Evolutionary conservation across 2,888 invertebrate genomes (phyloP), one percentile per base, ranked within the genome.

Genomic region (Eugnorisma glareosa): DNA sequence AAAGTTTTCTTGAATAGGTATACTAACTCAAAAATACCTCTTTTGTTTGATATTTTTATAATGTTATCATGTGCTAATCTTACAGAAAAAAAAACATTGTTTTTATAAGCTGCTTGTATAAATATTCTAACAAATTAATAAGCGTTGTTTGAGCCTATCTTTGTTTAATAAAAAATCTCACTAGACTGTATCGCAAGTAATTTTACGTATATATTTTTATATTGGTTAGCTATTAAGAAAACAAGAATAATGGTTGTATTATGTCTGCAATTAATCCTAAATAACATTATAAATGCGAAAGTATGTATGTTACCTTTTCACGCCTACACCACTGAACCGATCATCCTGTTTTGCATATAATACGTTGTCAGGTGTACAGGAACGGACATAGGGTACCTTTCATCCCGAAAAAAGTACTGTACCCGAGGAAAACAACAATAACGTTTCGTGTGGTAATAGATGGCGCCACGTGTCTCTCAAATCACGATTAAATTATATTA

Each of bases 41-140:
- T 35, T 71, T 71, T 73, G 31, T 70, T 71, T 73, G 8, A 63
- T 67, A 70, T 59, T 59, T 71, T 73, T 63, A 45, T 69, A 68
- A 31, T 31, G 48, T 71, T 68, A 18, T 73, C 73, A 70, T 76
- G 76, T 67, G 57, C 45, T 80, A 73, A 83, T 80, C 54, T 59
- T 80, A 68, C 43, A 66, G n/a, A 67, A 75, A 4, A 73, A 68
- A 13, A 3, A 73, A 80, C 64, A 76, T 64, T 28, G 70, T 35
- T 24, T 51, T 69, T 57, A 51, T 57, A 73, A 68, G 77, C 68
- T 54, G 48, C 48, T 77, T 72, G 48, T 84, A 61, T 61, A 71
- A 61, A 31, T n/a, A n/a, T n/a, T 70, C 31, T 63, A 48, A 18
- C 13, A 51, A 67, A 83, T 68, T 67, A 76, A 76, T 72, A 63